These are phyloP conservation scores for Limanda limanda DNA, from an alignment of 2,113 vertebrate species.

Conservation along the genomic window DNA sequence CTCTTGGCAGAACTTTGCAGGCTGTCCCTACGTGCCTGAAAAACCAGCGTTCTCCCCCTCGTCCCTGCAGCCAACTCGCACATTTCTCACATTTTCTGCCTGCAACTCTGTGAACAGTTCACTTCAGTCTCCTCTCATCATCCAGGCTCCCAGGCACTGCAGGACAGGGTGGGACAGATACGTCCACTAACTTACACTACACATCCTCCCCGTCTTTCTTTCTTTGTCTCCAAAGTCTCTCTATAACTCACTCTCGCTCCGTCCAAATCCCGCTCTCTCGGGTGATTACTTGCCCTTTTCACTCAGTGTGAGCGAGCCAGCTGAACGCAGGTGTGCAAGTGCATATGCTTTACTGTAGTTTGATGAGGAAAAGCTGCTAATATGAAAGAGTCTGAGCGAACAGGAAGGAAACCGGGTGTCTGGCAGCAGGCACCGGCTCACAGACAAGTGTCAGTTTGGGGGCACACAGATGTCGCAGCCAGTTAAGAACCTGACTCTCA, in stretches of 20 bases:
- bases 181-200: slow-evolving; percentile 68
- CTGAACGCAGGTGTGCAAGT: slow-evolving; percentile 74
- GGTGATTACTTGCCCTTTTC: slow-evolving; percentile 65
- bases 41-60: slow-evolving; percentile 77
- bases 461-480: slow-evolving; percentile 58
- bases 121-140: slow-evolving; percentile 72
- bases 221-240: slow-evolving; percentile 49
- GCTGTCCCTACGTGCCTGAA: slow-evolving; percentile 84
- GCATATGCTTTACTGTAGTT: slow-evolving; percentile 37
- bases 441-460: slow-evolving; percentile 56
- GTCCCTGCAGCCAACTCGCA: slow-evolving; percentile 77
- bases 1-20: slow-evolving; percentile 85
- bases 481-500: slow-evolving; percentile 41
- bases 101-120: slow-evolving; percentile 76
- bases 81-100: slow-evolving; percentile 86
- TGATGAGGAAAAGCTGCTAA: slow-evolving; percentile 61
- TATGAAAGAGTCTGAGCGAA: slow-evolving; percentile 67
- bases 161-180: slow-evolving; percentile 74
- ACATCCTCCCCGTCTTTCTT: slow-evolving; percentile 67
- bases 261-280: slow-evolving; percentile 62
- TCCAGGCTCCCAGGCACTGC: slow-evolving; percentile 63
- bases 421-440: slow-evolving; percentile 60
- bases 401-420: slow-evolving; percentile 65
- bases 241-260: slow-evolving; percentile 62
- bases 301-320: slow-evolving; percentile 46